Conservation (phyloP, 2,797 vertebrate species). For the Nannoperca obscura region DNA sequence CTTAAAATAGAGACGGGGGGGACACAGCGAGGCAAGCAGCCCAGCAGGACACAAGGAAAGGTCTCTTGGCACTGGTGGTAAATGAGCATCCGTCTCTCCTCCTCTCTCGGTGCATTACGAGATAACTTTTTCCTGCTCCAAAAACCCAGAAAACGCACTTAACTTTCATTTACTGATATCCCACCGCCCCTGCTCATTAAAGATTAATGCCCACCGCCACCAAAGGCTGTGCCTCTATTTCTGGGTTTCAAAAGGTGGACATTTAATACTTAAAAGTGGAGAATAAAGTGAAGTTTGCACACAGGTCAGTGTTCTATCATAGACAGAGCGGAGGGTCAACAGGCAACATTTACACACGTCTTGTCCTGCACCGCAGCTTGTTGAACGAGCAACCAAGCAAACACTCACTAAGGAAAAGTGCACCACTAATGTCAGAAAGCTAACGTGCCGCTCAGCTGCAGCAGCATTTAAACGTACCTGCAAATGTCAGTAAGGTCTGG, state of each 20-base stretch:
- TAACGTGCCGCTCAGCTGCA: not conserved
- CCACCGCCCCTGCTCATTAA: constrained; percentile 71
- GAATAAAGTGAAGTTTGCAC: no score
- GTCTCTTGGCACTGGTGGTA: constrained; percentile 66
- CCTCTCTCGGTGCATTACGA: constrained; percentile 45
- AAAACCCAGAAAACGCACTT: constrained; percentile 79
- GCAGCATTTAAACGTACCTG: not conserved
- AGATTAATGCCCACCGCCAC: constrained; percentile 64
- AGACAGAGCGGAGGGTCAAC: no score
- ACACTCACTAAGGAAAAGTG: not conserved
- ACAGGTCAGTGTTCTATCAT: not conserved
- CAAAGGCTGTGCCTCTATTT: constrained; percentile 24
- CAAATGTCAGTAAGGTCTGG: not conserved
- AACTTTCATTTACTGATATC: constrained; percentile 75
- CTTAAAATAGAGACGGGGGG: constrained; percentile 75
- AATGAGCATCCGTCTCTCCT: constrained; percentile 63
- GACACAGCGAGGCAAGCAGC: constrained; percentile 56
- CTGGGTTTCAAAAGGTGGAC: constrained; percentile 47
- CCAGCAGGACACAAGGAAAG: constrained; percentile 60
- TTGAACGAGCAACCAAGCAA: not conserved
- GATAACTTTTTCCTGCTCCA: constrained; percentile 72
- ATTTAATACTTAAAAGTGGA: constrained; percentile 48
- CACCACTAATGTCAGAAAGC: not conserved
- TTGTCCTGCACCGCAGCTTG: not conserved
- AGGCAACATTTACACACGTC: not conserved